Conservation (phyloP, 2,888 invertebrate species). For the Hylaea fasciaria region DNA sequence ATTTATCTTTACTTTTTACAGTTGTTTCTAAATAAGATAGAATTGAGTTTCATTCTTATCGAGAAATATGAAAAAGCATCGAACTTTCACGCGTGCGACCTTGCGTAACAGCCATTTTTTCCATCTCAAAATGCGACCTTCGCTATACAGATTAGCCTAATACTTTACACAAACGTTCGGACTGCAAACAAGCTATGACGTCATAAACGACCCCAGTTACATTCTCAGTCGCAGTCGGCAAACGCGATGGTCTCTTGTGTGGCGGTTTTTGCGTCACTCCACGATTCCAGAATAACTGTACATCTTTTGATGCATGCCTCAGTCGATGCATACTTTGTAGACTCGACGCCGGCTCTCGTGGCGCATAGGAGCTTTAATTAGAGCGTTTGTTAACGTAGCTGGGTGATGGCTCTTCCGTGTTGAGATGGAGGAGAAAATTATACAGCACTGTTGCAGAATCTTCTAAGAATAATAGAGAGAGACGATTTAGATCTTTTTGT, state of each 20-base stretch:
- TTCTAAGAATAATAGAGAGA: neutral
- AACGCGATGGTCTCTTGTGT: constrained; percentile 10
- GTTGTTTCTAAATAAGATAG: too few species aligned
- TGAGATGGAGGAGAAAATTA: constrained; percentile 1
- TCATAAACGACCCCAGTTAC: constrained; percentile 18
- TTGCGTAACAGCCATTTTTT: too few species aligned
- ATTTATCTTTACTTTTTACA: too few species aligned
- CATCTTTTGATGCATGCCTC: constrained; percentile 2
- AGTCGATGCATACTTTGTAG: constrained; percentile 1
- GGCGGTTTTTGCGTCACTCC: constrained; percentile 37
- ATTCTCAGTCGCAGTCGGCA: constrained; percentile 28
- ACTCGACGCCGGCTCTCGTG: neutral
- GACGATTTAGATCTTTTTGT: too few species aligned
- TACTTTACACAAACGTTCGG: too few species aligned
- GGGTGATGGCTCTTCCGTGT: constrained; percentile 1
- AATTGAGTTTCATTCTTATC: too few species aligned
- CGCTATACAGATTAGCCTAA: too few species aligned
- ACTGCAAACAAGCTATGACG: too few species aligned
- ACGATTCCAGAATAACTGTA: constrained; percentile 29
- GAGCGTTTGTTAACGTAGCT: constrained; percentile 16
- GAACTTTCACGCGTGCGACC: too few species aligned
- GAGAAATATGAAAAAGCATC: too few species aligned
- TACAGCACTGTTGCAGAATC: neutral
- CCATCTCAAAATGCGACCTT: too few species aligned
- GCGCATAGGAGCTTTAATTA: constrained; percentile 12